A percentile compares a stretch with the other conserved stretches of the same genome.
Conservation (phyloP, 2,888 invertebrate genomes). For the Lasius platythorax region DNA sequence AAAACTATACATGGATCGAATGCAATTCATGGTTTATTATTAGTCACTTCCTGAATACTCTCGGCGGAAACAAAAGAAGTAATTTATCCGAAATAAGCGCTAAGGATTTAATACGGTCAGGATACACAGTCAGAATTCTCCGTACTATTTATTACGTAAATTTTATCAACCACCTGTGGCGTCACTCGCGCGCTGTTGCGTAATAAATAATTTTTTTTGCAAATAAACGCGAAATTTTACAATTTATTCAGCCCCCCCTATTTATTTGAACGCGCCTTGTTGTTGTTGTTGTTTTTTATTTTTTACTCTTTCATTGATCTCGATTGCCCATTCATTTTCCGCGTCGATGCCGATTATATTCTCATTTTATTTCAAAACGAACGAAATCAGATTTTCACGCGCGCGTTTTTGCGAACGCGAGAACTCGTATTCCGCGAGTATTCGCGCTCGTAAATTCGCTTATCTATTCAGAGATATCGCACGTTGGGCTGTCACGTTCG, state of each 20-base stretch:
- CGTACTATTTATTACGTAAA: constrained; percentile 20
- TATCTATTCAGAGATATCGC: not conserved
- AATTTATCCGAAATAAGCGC: not conserved
- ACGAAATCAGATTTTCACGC: not conserved
- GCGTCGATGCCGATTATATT: not conserved
- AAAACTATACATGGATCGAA: not conserved
- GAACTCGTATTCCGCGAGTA: not conserved
- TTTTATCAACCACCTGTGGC: constrained; percentile 47
- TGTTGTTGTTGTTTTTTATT: not conserved
- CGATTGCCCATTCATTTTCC: not conserved
- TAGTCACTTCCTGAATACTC: not conserved
- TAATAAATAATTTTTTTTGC: constrained; percentile 33
- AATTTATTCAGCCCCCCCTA: constrained; percentile 1
- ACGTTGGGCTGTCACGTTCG: not conserved
- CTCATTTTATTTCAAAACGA: not conserved
- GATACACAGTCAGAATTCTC: constrained; percentile 2
- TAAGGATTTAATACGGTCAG: constrained; percentile 7
- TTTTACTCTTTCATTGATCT: not conserved
- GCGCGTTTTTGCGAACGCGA: not conserved
- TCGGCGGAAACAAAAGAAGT: not conserved
- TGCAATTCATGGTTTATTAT: not conserved
- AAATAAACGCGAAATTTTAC: constrained; percentile 21
- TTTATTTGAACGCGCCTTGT: constrained; percentile 5
- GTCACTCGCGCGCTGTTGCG: not conserved
- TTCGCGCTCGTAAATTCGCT: not conserved